Conservation (phyloP, 1,140 invertebrate species). For the Akabosia matsudoensis region DNA sequence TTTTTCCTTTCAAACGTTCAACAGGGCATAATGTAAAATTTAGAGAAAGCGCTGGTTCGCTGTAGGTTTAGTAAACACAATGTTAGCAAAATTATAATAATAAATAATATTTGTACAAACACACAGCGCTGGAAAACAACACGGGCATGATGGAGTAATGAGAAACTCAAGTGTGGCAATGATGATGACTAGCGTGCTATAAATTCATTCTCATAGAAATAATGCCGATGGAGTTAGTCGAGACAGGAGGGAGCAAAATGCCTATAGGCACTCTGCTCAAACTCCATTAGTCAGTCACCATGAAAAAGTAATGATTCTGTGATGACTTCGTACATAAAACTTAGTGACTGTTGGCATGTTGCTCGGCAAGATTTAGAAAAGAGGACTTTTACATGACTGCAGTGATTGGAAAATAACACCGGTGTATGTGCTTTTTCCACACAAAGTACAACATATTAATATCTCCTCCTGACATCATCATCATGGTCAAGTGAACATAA, state of each 20-base stretch:
- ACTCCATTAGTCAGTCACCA: constrained; percentile 3
- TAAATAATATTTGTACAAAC: background rate
- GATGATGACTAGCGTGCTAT: background rate
- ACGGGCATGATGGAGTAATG: background rate
- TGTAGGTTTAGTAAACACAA: too few species aligned
- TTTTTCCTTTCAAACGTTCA: background rate
- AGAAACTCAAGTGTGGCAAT: background rate
- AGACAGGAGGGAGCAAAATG: background rate
- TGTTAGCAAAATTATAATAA: background rate
- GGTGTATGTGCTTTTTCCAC: too few species aligned
- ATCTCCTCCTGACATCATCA: background rate
- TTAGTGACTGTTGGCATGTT: background rate
- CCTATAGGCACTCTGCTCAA: background rate
- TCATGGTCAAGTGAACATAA: background rate
- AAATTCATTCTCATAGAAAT: background rate
- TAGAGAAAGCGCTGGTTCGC: background rate
- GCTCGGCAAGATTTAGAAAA: background rate
- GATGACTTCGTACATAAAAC: background rate
- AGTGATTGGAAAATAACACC: background rate
- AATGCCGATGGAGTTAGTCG: too few species aligned
- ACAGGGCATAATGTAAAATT: background rate
- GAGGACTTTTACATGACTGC: background rate
- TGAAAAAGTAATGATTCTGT: constrained; percentile 17
- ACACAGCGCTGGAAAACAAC: background rate
- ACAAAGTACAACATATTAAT: background rate